Conservation (phyloP, 2,797 vertebrate genomes). For the Passerculus sandwichensis region DNA sequence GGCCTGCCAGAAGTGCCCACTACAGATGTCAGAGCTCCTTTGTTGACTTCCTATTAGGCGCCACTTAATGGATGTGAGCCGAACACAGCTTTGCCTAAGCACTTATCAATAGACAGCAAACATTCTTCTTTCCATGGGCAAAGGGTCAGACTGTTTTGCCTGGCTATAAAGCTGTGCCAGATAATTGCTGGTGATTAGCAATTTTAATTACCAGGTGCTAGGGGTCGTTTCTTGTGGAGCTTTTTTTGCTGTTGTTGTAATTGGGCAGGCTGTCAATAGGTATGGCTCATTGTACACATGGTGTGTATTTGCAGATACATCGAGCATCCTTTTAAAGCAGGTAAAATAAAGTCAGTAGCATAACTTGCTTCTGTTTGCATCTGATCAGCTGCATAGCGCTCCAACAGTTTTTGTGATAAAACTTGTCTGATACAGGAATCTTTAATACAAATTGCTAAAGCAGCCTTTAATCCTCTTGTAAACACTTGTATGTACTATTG, state of each 20-base stretch:
- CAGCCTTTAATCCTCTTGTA: constrained; percentile 66
- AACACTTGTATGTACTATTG: constrained; percentile 64
- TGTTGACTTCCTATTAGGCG: constrained; percentile 80
- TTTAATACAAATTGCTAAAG: not conserved
- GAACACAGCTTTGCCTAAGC: constrained; percentile 77
- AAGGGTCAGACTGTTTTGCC: constrained; percentile 82
- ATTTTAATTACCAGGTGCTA: constrained; percentile 91
- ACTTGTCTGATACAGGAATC: constrained; percentile 18
- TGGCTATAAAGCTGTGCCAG: constrained; percentile 78
- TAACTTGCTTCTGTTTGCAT: constrained; percentile 25
- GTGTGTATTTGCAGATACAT: constrained; percentile 60
- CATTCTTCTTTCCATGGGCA: constrained; percentile 80
- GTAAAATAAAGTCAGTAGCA: constrained; percentile 63
- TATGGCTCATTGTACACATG: constrained; percentile 35
- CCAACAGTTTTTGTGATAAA: constrained; percentile 36
- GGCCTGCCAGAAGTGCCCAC: constrained; percentile 67
- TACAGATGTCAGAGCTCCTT: constrained; percentile 84
- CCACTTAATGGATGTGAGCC: constrained; percentile 80
- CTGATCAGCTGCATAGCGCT: constrained; percentile 16
- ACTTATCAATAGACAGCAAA: constrained; percentile 80
- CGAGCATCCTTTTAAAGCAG: constrained; percentile 61
- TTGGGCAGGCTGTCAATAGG: constrained; percentile 75
- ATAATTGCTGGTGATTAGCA: constrained; percentile 90
- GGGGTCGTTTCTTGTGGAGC: constrained; percentile 68
- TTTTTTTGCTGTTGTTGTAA: constrained; percentile 57